A percentile compares a stretch with the other conserved stretches of the same genome.
Evolutionary conservation across 2,888 invertebrate species (phyloP).

Genomic region (Notodonta dromedarius): DNA sequence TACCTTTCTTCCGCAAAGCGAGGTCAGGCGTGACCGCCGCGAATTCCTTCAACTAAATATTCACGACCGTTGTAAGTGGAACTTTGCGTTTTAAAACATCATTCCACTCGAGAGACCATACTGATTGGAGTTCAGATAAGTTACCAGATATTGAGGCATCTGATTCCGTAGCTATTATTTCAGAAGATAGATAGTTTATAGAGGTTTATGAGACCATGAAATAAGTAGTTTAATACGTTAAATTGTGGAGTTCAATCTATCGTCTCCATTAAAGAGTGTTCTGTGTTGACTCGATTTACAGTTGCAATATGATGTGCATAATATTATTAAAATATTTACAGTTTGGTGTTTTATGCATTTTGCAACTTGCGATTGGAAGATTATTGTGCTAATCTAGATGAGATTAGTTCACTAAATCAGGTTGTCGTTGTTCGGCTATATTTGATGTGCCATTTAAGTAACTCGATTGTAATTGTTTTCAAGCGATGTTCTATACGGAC

Average conservation of each 20-base stretch:
- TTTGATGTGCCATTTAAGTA: too few species aligned
- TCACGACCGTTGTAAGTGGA: slow-evolving; percentile 44
- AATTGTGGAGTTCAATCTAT: slow-evolving; percentile 48
- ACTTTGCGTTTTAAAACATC: slow-evolving; percentile 32
- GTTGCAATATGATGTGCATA: slow-evolving; percentile 2
- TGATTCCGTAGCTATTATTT: slow-evolving; percentile 37
- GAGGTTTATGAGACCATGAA: slow-evolving; percentile 60
- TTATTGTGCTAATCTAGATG: slow-evolving; percentile 25
- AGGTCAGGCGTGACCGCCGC: slow-evolving; percentile 75
- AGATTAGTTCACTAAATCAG: slow-evolving; percentile 15
- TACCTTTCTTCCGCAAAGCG: slow-evolving; percentile 77
- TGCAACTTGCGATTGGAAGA: slow-evolving; percentile 23
- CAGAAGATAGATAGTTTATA: slow-evolving; percentile 34
- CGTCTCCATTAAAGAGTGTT: slow-evolving; percentile 30
- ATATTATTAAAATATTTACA: neutral
- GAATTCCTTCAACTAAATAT: slow-evolving; percentile 66
- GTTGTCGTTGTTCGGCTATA: neutral
- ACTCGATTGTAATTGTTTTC: too few species aligned
- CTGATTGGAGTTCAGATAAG: slow-evolving; percentile 30
- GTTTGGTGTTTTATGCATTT: slow-evolving; percentile 19
- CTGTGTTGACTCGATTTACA: slow-evolving; percentile 27
- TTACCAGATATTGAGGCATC: slow-evolving; percentile 32
- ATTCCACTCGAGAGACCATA: slow-evolving; percentile 33
- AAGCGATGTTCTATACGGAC: too few species aligned
- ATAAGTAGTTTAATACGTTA: slow-evolving; percentile 47